phyloP scores from a whole-genome alignment of 2,888 invertebrate species.

The Polyploca ridens region DNA sequence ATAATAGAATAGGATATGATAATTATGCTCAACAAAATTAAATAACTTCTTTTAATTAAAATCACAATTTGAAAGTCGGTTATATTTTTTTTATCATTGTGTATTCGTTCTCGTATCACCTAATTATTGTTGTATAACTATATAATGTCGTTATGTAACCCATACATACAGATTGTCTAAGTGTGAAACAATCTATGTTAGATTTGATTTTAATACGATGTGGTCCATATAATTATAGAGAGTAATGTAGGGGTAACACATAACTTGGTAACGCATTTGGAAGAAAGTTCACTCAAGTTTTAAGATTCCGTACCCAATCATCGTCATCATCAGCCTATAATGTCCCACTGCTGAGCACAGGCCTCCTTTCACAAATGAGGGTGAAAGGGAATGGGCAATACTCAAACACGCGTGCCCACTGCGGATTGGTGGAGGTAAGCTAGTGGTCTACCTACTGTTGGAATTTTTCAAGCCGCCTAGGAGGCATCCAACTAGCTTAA shows the following conservation, averaged over 20 bases:
- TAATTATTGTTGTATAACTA: constrained; percentile 12
- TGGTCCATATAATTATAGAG: background rate
- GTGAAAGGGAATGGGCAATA: too few relatives aligned
- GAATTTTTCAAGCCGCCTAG: too few relatives aligned
- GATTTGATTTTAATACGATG: constrained; percentile 13
- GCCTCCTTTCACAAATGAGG: too few relatives aligned
- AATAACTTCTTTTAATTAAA: constrained; percentile 15
- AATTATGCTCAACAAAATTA: background rate
- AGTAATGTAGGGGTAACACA: background rate
- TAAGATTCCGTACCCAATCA: too few relatives aligned
- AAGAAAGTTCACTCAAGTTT: background rate
- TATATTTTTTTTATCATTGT: constrained; percentile 14
- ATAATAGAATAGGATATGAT: too few relatives aligned
- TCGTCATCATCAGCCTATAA: too few relatives aligned
- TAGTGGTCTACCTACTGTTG: too few relatives aligned
- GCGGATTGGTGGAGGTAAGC: too few relatives aligned
- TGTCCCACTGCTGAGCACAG: too few relatives aligned
- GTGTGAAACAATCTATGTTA: constrained; percentile 8
- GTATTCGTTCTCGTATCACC: constrained; percentile 15
- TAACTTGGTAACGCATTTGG: background rate
- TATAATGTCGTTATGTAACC: background rate
- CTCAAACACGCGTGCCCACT: too few relatives aligned
- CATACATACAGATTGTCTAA: background rate
- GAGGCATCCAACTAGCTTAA: too few relatives aligned
- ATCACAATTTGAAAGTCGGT: constrained; percentile 15